Evolutionary conservation across 2,797 vertebrate genomes (phyloP).

Genomic region (Rousettus madagascariensis): DNA sequence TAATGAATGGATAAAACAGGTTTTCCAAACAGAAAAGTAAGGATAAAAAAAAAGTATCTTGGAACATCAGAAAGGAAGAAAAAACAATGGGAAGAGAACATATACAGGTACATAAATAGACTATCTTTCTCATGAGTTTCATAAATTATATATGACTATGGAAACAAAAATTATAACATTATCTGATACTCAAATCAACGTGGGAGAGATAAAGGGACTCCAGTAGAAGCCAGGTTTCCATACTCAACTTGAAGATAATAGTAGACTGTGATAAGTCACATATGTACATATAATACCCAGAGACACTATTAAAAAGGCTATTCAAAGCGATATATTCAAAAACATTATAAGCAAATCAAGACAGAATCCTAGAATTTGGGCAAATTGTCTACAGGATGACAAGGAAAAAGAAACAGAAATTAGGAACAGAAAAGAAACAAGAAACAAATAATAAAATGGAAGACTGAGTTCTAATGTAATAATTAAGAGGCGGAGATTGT

Average conservation of each 20-base stretch:
- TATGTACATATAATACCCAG: background rate
- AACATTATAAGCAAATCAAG: background rate
- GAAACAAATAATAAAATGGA: background rate
- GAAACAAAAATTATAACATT: background rate
- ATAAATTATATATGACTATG: background rate
- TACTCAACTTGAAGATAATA: background rate
- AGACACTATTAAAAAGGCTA: background rate
- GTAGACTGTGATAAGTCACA: background rate
- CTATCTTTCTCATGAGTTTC: background rate
- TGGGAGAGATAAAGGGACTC: background rate
- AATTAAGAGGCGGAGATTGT: background rate
- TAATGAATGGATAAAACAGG: background rate
- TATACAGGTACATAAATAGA: too few relatives aligned
- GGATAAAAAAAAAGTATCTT: background rate
- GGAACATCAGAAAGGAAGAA: background rate
- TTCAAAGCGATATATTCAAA: background rate
- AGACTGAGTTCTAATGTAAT: background rate
- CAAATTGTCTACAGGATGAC: background rate
- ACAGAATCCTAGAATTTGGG: background rate
- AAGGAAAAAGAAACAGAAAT: background rate
- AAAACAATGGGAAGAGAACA: background rate
- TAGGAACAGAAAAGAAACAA: background rate
- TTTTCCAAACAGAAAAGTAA: background rate
- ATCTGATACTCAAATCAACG: background rate
- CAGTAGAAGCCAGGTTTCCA: background rate